A percentile compares a stretch with the other conserved stretches of the same genome.
phyloP scores from a whole-genome alignment of 30 jellyfish, hydroid and myxozoan species.

The Phacellophora camtschatica region DNA sequence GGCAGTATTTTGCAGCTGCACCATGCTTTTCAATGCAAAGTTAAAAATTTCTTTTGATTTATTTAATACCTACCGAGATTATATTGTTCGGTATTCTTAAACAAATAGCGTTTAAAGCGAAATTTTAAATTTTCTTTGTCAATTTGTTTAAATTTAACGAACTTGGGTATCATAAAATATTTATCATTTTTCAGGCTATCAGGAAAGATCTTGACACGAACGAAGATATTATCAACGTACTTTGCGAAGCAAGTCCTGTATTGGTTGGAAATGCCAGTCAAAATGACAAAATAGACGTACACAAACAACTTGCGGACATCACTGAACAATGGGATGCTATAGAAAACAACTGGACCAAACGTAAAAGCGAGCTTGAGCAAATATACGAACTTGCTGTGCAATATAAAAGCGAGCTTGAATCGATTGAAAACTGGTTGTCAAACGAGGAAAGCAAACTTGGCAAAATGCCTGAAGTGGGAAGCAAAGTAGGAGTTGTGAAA shows the following conservation, averaged over 20 bases:
- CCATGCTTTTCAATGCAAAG: no score
- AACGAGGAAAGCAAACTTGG: slow-evolving; percentile 67
- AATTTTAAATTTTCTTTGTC: no score
- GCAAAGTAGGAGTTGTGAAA: slow-evolving; percentile 63
- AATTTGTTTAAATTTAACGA: no score
- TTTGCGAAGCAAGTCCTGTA: slow-evolving; percentile 89
- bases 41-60: no score
- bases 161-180: neutral
- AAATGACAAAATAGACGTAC: slow-evolving; percentile 87
- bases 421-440: slow-evolving; percentile 80
- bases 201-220: slow-evolving; percentile 81
- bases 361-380: slow-evolving; percentile 77
- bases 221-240: slow-evolving; percentile 81
- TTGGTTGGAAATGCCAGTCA: slow-evolving; percentile 93
- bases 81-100: no score
- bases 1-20: no score
- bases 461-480: slow-evolving; percentile 56
- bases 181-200: slow-evolving; percentile 24
- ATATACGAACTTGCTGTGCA: slow-evolving; percentile 70
- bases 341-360: slow-evolving; percentile 86
- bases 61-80: no score
- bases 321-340: slow-evolving; percentile 98
- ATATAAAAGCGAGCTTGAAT: slow-evolving; percentile 57
- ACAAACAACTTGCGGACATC: slow-evolving; percentile 80
- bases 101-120: no score